Evolutionary conservation across 2,797 vertebrate genomes (phyloP).

Genomic region (Trachurus trachurus): DNA sequence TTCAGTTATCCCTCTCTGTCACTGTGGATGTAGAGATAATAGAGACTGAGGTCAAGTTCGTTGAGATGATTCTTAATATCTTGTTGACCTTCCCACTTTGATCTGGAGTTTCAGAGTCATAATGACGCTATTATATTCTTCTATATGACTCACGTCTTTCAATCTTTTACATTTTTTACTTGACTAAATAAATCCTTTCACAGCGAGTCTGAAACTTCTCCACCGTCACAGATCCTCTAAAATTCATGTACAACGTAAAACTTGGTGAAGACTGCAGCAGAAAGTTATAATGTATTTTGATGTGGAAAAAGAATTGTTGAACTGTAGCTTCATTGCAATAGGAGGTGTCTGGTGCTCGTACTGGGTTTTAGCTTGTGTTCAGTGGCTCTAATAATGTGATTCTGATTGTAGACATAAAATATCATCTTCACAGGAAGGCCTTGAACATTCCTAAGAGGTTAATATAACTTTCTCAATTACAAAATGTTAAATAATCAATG

Average conservation of each 20-base stretch:
- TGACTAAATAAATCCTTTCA: neutral
- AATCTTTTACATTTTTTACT: neutral
- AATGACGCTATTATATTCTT: neutral
- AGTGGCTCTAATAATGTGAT: neutral
- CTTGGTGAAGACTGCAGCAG: neutral
- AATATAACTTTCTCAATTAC: neutral
- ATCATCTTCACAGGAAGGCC: neutral
- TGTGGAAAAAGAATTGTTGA: neutral
- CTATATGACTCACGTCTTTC: neutral
- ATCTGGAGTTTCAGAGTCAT: too few relatives aligned
- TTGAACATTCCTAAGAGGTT: neutral
- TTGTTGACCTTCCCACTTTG: neutral
- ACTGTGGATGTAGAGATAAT: too few relatives aligned
- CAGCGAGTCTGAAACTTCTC: too few relatives aligned
- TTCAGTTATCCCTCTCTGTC: neutral
- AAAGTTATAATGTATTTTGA: neutral
- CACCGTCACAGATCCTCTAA: neutral
- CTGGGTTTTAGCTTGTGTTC: neutral
- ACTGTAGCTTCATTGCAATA: neutral
- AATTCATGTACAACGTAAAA: neutral
- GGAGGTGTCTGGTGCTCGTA: neutral
- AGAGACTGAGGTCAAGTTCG: neutral
- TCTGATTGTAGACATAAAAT: neutral
- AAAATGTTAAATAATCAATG: neutral
- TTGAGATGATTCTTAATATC: neutral